A percentile compares a stretch with the other conserved stretches of the same genome.
These are phyloP conservation scores for Bombylius discolor DNA, from an alignment of 2,888 invertebrate species.

Conservation along the genomic window DNA sequence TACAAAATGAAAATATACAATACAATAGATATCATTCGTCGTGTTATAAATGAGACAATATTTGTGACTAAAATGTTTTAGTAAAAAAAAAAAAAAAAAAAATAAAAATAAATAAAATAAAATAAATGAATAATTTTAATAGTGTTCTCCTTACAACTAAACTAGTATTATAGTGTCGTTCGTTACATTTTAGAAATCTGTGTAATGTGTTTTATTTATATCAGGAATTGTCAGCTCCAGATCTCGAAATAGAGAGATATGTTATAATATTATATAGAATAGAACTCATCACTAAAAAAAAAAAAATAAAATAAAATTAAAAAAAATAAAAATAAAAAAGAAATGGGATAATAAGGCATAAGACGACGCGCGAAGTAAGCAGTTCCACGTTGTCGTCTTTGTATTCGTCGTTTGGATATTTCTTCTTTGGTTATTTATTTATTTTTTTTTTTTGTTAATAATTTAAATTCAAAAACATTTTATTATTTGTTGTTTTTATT, in stretches of 20 bases:
- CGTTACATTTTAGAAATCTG: no score
- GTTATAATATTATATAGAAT: background rate
- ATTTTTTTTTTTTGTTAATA: background rate
- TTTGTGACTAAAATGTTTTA: no score
- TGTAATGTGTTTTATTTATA: conserved; percentile 22
- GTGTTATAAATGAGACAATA: no score
- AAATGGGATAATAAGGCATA: conserved; percentile 10
- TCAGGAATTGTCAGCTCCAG: conserved; percentile 24
- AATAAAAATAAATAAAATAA: no score
- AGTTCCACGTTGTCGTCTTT: conserved; percentile 7
- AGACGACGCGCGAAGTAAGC: conserved; percentile 11
- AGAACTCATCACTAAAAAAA: background rate
- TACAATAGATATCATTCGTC: no score
- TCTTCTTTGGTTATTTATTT: background rate
- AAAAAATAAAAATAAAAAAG: conserved; percentile 1
- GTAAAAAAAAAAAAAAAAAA: no score
- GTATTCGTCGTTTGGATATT: background rate
- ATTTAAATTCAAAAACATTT: background rate
- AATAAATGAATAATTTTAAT: no score
- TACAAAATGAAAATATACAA: no score
- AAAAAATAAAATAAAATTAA: background rate
- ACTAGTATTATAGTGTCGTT: no score
- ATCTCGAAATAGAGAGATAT: conserved; percentile 23
- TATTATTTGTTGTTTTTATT: background rate
- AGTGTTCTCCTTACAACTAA: no score